Conservation (phyloP, 2,797 vertebrate species). For the Astyanax mexicanus region DNA sequence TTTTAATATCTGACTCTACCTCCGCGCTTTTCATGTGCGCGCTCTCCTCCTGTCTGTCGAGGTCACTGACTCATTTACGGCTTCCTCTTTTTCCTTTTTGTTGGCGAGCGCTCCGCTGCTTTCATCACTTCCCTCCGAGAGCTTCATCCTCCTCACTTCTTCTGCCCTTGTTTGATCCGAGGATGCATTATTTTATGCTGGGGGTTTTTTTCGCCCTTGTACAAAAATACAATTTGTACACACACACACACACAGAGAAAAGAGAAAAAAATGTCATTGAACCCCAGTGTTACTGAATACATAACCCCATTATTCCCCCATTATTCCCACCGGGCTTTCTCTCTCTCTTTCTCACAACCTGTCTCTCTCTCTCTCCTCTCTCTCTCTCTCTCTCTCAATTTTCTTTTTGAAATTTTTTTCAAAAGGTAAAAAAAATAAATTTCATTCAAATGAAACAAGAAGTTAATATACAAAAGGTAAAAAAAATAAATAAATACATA, state of each 20-base stretch:
- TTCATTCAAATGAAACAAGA: too few species aligned
- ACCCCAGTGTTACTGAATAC: neutral
- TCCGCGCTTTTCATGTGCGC: slow-evolving; percentile 2
- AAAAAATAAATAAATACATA: too few species aligned
- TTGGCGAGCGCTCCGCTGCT: neutral
- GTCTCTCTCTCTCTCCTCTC: too few species aligned
- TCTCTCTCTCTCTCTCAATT: slow-evolving; percentile 18
- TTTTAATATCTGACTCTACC: slow-evolving; percentile 5
- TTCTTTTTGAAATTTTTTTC: too few species aligned
- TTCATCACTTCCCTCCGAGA: slow-evolving; percentile 13
- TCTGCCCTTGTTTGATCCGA: slow-evolving; percentile 6
- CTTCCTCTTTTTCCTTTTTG: slow-evolving; percentile 4
- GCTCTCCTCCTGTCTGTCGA: slow-evolving; percentile 15
- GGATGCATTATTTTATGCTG: neutral
- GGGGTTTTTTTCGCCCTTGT: slow-evolving; percentile 1
- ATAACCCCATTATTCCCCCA: neutral
- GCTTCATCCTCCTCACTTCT: neutral
- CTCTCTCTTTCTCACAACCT: slow-evolving; percentile 14
- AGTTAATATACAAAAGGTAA: too few species aligned
- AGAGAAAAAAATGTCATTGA: slow-evolving; percentile 3
- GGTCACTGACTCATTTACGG: slow-evolving; percentile 25
- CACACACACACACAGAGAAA: neutral
- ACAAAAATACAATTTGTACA: slow-evolving; percentile 9
- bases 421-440: too few species aligned
- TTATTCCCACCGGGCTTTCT: neutral